These are phyloP conservation scores for Bombyx mori DNA, from an alignment of 1,140 invertebrate species.

Conservation along the genomic window ASM3026992v2 NC_085127.1:4879501-4880000, in stretches of 20 bases:
- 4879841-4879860: no score
- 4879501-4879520: slow-evolving; percentile 43
- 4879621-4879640: slow-evolving; percentile 3
- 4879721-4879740: slow-evolving; percentile 62
- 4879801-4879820: slow-evolving; percentile 8
- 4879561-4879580: no score
- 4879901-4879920: no score
- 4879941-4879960: no score
- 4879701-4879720: slow-evolving; percentile 68
- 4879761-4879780: slow-evolving; percentile 26
- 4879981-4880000: no score
- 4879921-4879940: no score
- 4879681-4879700: slow-evolving; percentile 62
- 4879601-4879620: background rate
- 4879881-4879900: no score
- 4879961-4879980: no score
- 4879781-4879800: slow-evolving; percentile 9
- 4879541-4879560: slow-evolving; percentile 21
- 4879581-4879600: no score
- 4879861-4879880: no score
- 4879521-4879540: slow-evolving; percentile 53
- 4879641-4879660: slow-evolving; percentile 6
- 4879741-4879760: slow-evolving; percentile 28
- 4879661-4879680: slow-evolving; percentile 49
- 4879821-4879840: background rate